These are phyloP conservation scores for Philopedon plagiatum DNA, from an alignment of 2,888 invertebrate genomes.

Conservation along the genomic window DNA sequence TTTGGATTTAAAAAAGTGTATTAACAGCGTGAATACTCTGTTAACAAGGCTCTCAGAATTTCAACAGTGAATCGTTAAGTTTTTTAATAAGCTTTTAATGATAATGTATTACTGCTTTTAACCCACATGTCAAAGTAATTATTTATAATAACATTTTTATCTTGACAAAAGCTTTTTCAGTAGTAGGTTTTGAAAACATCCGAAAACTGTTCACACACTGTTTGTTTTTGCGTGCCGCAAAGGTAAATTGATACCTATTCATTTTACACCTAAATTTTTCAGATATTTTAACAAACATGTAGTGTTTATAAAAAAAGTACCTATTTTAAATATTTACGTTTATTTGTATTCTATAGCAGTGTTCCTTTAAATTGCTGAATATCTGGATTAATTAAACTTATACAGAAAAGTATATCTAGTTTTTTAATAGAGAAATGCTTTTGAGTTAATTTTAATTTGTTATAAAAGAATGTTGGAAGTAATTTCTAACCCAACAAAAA, in stretches of 20 bases:
- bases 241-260: constrained; percentile 13
- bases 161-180: not conserved
- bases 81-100: too few species aligned
- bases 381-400: not conserved
- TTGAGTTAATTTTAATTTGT: not conserved
- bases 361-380: constrained; percentile 4
- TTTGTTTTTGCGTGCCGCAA: not conserved
- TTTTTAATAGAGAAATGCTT: not conserved
- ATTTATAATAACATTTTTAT: not conserved
- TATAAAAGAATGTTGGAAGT: not conserved
- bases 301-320: constrained; percentile 16
- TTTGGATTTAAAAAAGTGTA: too few species aligned
- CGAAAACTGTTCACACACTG: not conserved
- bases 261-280: not conserved
- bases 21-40: too few species aligned
- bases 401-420: not conserved
- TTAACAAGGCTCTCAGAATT: too few species aligned
- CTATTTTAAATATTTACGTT: constrained; percentile 8
- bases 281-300: constrained; percentile 9
- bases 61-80: too few species aligned
- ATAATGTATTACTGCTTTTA: not conserved
- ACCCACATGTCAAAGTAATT: not conserved
- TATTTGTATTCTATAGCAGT: not conserved
- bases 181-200: not conserved
- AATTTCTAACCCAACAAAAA: not conserved